Conservation (phyloP, 2,113 vertebrate genomes). For the Cinclus mexicanus region DNA sequence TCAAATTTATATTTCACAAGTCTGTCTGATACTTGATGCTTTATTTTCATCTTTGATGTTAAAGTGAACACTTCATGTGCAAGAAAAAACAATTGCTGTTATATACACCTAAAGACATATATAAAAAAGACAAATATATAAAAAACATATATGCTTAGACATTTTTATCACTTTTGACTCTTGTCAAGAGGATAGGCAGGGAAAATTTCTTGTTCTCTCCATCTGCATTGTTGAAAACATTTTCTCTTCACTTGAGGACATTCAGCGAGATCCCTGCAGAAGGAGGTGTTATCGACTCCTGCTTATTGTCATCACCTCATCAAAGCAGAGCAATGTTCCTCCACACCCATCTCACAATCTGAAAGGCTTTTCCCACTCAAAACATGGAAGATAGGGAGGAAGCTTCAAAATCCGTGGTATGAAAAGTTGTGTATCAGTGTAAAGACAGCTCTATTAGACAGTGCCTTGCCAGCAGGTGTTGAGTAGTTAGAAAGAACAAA, state of each 20-base stretch:
- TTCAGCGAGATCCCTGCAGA: background rate
- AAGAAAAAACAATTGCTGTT: background rate
- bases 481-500: background rate
- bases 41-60: background rate
- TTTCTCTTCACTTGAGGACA: background rate
- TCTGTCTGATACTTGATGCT: background rate
- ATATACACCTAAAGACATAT: background rate
- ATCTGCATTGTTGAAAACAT: background rate
- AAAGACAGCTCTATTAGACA: background rate
- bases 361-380: background rate
- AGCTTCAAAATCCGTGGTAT: background rate
- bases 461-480: background rate
- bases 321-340: background rate
- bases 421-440: background rate
- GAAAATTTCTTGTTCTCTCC: background rate
- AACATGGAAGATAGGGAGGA: background rate
- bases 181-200: background rate
- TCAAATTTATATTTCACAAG: background rate
- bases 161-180: background rate
- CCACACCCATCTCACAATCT: background rate
- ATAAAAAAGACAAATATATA: background rate
- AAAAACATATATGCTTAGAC: background rate
- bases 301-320: background rate
- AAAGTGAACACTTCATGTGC: background rate
- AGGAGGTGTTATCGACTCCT: background rate